Base-by-base conservation (phyloP, 2,113 vertebrate genomes). In the Eolophus roseicapilla region DNA sequence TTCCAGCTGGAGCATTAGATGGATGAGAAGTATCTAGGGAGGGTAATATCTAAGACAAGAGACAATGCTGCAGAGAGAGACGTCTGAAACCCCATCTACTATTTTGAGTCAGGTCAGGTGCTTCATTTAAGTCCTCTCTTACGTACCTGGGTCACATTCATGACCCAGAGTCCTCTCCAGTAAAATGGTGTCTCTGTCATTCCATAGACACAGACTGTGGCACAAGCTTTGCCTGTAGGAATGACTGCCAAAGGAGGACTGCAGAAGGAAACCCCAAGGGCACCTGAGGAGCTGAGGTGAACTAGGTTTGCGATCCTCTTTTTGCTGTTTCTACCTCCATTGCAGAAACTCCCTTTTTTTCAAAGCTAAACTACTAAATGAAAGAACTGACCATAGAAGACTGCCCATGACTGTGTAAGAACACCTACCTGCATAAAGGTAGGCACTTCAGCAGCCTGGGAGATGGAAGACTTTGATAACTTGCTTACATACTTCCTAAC, bases 1-100 rank as follows among this genome's bases (percentile, higher is more conserved):
- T 83, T 49, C 21, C 29, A 49, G 35, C 18, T 63, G 43, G 15
- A 59, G 6, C 2, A 3, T 17, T 33, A 39, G 43, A 73, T 23
- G 41, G 18, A 7, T 5, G 2, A 80, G 60, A 39, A 60, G 11
- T 17, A 33, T 20, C 29, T 6, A 23, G 1, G 1, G 1, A 44
- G 6, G 2, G 3, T 7, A 79, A 44, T 55, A 64, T 19, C 15
- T 83, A 62, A 89, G 28, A 39, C 11, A 33, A 27, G 33, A 44
- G 9, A 76, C 78, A 82, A 75, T 17, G 20, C 11, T 76, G 43
- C 18, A 60, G 20, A 70, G 57, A 78, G 41, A 80, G 1, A 27
- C 0, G 2, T 31, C 19, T 65, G 65, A 81, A 85, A 24, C 8
- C 3, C 5, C 41, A 39, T 13, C n/a, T n/a, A 18, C 5, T 24